phyloP scores from a whole-genome alignment of 2,888 invertebrate species.

The Helleia helle region DNA sequence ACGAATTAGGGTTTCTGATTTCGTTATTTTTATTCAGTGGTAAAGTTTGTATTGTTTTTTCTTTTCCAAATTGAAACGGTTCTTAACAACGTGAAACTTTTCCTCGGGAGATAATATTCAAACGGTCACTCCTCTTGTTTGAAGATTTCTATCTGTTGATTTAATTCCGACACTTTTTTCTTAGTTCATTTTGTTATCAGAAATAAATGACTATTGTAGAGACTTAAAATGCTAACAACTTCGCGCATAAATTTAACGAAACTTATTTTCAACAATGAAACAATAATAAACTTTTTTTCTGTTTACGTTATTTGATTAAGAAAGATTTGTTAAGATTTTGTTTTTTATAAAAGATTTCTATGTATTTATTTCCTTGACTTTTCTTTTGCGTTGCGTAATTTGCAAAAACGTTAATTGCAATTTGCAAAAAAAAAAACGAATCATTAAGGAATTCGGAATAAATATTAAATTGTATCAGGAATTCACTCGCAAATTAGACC shows the following conservation, averaged over 20 bases:
- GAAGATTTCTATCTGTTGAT: constrained; percentile 52
- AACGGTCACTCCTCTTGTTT: constrained; percentile 37
- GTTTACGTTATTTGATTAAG: background rate
- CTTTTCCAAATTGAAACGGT: constrained; percentile 36
- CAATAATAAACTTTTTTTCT: constrained; percentile 15
- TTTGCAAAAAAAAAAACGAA: no score
- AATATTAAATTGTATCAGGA: no score
- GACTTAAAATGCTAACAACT: constrained; percentile 17
- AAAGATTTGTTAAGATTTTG: background rate
- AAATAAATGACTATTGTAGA: constrained; percentile 26
- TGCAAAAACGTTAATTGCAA: no score
- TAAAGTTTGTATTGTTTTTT: constrained; percentile 60
- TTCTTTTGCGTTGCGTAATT: no score
- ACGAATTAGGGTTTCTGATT: constrained; percentile 51
- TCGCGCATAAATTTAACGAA: constrained; percentile 8
- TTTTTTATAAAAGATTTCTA: no score
- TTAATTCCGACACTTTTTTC: constrained; percentile 56
- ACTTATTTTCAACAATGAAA: constrained; percentile 1
- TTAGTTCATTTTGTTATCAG: constrained; percentile 36
- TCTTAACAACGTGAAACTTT: constrained; percentile 25
- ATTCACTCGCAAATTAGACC: background rate
- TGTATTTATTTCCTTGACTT: no score
- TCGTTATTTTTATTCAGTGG: constrained; percentile 60
- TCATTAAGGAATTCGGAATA: no score
- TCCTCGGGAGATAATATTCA: constrained; percentile 38